Base-by-base conservation (phyloP, 2,888 invertebrate species). In the Tinea semifulvella region DNA sequence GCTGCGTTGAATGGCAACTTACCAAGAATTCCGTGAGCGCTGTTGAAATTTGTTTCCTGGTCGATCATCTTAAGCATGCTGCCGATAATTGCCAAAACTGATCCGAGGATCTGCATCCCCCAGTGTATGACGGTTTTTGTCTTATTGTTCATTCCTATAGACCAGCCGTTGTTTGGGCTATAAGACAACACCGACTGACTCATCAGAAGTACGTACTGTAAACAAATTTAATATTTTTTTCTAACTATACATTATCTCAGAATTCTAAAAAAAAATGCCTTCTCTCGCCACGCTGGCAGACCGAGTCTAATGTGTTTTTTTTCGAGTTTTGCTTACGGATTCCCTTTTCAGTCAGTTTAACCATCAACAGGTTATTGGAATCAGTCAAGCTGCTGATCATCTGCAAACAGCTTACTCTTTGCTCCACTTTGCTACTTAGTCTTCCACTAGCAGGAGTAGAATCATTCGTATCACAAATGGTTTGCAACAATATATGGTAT, bases 161-260 rank as follows among this genome's bases (percentile, higher is more conserved):
- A 50, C 66, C 65, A 72, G 16, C 69, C 64, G 0, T 57, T 53
- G 36, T 63, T 50, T 1, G 63, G 60, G 26, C 57, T 70, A 20
- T 65, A 54, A 0, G 62, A 49, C 1, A 68, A 51, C 1, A 72
- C 46, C 0, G 66, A 66, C 58, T 68, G 65, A 16, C 60, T 58
- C 64, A 71, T 65, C 39, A 74, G 45, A 8, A 75, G 49, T 1
- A 66, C 50, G 36, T 73, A 73, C 74, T 75, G 61, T 31, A 67
- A 68, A 16, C 14, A 26, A 3, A 36, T 11, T 10, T 11, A 10
- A 13, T 38, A 39, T 28, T 16, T 17, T 18, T 5, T 14, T 13
- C 8, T 19, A 26, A 45, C 3, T 18, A 22, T 5, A 13, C 17
- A 18, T n/a, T 18, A 26, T 10, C 5, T 4, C 36, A 42, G 44